phyloP scores from a whole-genome alignment of 2,113 vertebrate genomes.

The Python bivittatus region DNA sequence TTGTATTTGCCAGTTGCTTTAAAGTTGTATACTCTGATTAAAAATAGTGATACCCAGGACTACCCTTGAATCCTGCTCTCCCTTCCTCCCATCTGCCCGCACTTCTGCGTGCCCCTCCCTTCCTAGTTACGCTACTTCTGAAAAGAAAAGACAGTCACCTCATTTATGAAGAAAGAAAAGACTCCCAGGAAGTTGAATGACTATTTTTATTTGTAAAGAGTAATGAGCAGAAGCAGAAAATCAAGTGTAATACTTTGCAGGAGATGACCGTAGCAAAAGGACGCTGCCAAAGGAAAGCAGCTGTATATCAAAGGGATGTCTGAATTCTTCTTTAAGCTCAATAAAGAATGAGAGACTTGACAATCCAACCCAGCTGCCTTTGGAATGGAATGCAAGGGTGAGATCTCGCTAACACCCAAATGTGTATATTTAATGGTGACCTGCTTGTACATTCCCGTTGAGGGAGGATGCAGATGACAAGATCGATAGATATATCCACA shows the following conservation, averaged over 20 bases:
- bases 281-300: constrained; percentile 30
- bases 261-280: neutral
- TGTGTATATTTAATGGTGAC: constrained; percentile 79
- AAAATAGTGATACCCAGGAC: neutral
- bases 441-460: constrained; percentile 69
- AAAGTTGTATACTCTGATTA: neutral
- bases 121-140: neutral
- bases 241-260: neutral
- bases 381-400: constrained; percentile 44
- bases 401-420: constrained; percentile 46
- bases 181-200: constrained; percentile 11
- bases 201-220: constrained; percentile 9
- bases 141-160: neutral
- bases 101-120: neutral
- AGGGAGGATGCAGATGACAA: constrained; percentile 77
- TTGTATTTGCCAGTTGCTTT: neutral
- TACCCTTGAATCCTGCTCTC: neutral
- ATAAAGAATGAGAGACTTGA: constrained; percentile 37
- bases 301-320: neutral
- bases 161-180: neutral
- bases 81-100: neutral
- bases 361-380: constrained; percentile 36
- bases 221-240: neutral
- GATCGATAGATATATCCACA: constrained; percentile 55
- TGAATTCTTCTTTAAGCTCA: constrained; percentile 30